Evolutionary conservation across 2,888 invertebrate genomes (phyloP).

Genomic region (Melanargia galathea): DNA sequence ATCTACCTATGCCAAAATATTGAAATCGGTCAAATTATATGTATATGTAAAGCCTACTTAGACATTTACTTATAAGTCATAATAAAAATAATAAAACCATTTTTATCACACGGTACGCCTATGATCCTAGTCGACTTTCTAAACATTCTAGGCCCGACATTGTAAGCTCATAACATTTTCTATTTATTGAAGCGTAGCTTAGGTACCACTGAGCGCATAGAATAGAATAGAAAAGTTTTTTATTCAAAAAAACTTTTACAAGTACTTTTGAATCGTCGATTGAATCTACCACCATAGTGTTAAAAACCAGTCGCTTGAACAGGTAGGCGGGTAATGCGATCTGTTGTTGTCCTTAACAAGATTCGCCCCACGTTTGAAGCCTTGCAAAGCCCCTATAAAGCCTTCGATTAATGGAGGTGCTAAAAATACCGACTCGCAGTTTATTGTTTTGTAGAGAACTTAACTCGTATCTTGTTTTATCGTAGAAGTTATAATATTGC

Average conservation of each 20-base stretch:
- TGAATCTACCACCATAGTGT: too few species aligned
- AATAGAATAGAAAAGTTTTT: too few species aligned
- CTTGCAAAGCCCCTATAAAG: slow-evolving; percentile 38
- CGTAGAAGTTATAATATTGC: not conserved
- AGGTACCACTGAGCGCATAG: slow-evolving; percentile 6
- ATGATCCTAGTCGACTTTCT: too few species aligned
- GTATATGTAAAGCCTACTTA: too few species aligned
- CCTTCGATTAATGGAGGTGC: slow-evolving; percentile 21
- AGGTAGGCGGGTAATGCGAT: slow-evolving; percentile 57
- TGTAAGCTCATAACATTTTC: not conserved
- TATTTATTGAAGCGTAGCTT: slow-evolving; percentile 1
- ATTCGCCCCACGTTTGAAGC: slow-evolving; percentile 61
- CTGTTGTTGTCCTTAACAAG: slow-evolving; percentile 70
- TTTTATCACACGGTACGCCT: too few species aligned
- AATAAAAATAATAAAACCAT: too few species aligned
- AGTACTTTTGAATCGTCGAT: too few species aligned
- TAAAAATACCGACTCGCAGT: not conserved
- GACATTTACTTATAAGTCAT: too few species aligned
- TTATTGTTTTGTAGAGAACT: slow-evolving; percentile 11
- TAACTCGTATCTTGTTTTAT: not conserved
- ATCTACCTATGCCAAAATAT: too few species aligned
- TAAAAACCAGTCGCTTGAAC: slow-evolving; percentile 42
- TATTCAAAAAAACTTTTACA: too few species aligned
- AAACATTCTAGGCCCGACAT: not conserved
- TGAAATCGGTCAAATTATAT: too few species aligned